Conservation (phyloP, 2,797 vertebrate genomes). For the Girardinus metallicus region DNA sequence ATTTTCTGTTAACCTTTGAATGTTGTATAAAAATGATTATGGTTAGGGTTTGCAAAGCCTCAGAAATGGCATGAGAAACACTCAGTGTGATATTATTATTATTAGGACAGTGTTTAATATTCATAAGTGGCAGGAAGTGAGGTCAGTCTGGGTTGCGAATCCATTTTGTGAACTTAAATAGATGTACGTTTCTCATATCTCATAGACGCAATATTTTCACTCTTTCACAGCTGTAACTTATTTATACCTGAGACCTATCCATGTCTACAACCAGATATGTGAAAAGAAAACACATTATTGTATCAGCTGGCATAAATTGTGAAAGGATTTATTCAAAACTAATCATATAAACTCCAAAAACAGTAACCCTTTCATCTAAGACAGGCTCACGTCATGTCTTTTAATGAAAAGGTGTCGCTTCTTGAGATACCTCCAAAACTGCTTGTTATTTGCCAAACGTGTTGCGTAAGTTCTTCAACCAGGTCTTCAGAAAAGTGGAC, state of each 20-base stretch:
- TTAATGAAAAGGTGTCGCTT: neutral
- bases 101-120: slow-evolving; percentile 55
- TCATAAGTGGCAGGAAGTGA: slow-evolving; percentile 22
- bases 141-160: slow-evolving; percentile 28
- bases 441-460: slow-evolving; percentile 8
- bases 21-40: slow-evolving; percentile 21
- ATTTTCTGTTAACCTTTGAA: slow-evolving; percentile 38
- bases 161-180: slow-evolving; percentile 30
- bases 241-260: neutral
- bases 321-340: neutral
- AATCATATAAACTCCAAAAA: neutral
- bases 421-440: neutral
- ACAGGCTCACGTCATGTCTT: neutral
- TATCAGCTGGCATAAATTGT: neutral
- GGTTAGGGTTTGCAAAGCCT: slow-evolving; percentile 49
- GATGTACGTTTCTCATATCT: neutral
- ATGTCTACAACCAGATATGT: neutral
- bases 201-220: neutral
- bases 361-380: slow-evolving; percentile 4
- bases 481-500: slow-evolving; percentile 20
- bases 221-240: neutral
- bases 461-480: slow-evolving; percentile 16
- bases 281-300: neutral
- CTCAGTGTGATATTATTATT: slow-evolving; percentile 38
- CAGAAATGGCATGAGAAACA: slow-evolving; percentile 30